Conservation (phyloP, 2,113 vertebrate species). For the Brienomyrus brachyistius region DNA sequence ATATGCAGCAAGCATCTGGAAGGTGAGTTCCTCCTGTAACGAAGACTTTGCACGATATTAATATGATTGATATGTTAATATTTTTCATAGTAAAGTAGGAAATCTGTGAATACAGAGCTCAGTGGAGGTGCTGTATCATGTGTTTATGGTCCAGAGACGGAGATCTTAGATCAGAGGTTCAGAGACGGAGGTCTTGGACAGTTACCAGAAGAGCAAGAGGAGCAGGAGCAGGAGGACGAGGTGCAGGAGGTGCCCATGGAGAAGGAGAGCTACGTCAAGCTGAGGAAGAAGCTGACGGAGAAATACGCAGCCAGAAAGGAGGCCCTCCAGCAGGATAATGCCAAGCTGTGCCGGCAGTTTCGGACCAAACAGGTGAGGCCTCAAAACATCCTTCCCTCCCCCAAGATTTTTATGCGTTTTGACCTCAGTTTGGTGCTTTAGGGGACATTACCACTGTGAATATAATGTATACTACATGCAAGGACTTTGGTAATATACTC, state of each 20-base stretch:
- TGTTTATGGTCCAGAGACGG: conserved; percentile 30
- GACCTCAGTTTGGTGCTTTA: background rate
- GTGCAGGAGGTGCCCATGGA: conserved; percentile 62
- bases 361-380: conserved; percentile 68
- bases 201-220: conserved; percentile 62
- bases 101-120: background rate
- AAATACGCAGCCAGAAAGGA: conserved; percentile 62
- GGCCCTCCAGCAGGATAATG: conserved; percentile 67
- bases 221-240: conserved; percentile 58
- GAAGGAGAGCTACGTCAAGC: conserved; percentile 80
- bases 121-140: background rate
- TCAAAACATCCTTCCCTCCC: background rate
- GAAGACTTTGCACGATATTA: background rate
- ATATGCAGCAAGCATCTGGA: conserved; percentile 42
- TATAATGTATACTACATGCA: background rate
- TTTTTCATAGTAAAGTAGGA: background rate
- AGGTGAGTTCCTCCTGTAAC: background rate
- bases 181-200: conserved; percentile 40
- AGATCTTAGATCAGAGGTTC: background rate
- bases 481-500: background rate
- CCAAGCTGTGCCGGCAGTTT: conserved; percentile 77
- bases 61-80: background rate
- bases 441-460: background rate
- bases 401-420: background rate
- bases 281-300: conserved; percentile 74